Percentiles rank a stretch among this genome's conserved stretches.
These are phyloP conservation scores for human (Homo sapiens) DNA, from an alignment of 2,113 vertebrate species.

Conservation along the genomic window DNA sequence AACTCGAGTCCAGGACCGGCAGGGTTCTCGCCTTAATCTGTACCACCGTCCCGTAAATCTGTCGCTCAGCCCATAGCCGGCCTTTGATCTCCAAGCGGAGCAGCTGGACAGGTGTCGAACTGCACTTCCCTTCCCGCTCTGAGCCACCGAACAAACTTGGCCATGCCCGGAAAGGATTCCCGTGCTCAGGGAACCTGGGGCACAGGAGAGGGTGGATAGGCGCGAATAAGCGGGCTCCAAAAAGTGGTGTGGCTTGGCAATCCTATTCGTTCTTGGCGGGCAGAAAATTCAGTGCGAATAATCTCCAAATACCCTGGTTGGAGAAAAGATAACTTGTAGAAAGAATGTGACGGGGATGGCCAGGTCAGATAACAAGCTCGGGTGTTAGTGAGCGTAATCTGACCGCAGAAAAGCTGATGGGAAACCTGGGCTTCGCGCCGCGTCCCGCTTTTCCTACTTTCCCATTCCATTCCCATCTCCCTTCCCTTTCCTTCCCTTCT, in stretches of 20 bases:
- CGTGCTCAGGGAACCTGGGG: rapidly evolving
- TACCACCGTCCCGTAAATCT: not conserved
- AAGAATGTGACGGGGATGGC: not conserved
- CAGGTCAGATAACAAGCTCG: not conserved
- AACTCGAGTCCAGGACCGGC: rapidly evolving
- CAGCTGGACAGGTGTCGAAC: rapidly evolving
- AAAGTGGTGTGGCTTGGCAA: not conserved
- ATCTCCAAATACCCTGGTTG: not conserved
- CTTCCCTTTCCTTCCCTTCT: not conserved
- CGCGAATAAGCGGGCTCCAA: not conserved
- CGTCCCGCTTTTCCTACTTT: not conserved
- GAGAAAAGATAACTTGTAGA: not conserved
- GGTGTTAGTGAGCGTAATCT: not conserved
- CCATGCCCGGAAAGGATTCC: not conserved
- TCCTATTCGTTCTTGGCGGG: not conserved
- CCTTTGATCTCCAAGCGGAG: not conserved
- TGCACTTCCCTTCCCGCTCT: not conserved
- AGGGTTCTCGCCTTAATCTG: not conserved
- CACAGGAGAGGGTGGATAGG: not conserved
- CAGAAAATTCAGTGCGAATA: not conserved
- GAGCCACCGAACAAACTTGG: not conserved
- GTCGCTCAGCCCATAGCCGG: not conserved
- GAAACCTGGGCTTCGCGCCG: not conserved
- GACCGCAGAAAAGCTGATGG: not conserved
- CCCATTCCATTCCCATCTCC: not conserved